Evolutionary conservation across 2,797 vertebrate genomes (phyloP).

Genomic region (Forpus xanthops): DNA sequence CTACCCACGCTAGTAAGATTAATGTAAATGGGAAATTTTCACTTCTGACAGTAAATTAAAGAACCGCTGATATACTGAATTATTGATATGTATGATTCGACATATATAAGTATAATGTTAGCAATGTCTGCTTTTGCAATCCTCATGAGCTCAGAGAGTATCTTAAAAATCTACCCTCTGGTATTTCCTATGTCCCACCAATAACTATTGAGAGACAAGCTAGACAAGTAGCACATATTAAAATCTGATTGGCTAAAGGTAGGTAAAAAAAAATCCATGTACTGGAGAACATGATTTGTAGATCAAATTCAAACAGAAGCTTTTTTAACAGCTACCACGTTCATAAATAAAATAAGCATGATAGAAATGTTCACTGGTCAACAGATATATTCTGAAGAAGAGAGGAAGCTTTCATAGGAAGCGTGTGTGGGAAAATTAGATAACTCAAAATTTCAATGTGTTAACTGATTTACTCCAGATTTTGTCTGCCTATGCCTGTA

Average conservation of each 20-base stretch:
- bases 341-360: background rate
- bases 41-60: background rate
- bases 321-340: background rate
- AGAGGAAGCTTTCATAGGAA: background rate
- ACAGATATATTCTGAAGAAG: background rate
- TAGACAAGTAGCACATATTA: background rate
- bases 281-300: background rate
- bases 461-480: background rate
- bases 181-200: background rate
- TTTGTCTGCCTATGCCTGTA: background rate
- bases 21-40: background rate
- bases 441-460: background rate
- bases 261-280: background rate
- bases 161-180: background rate
- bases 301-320: background rate
- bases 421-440: rapidly evolving
- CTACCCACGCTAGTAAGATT: background rate
- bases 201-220: background rate
- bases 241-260: background rate
- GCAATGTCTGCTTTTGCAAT: background rate
- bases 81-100: background rate
- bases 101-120: background rate
- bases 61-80: background rate
- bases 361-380: background rate
- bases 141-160: background rate